Evolutionary conservation across 2,797 vertebrate species (phyloP), one percentile per base, ranked within the genome.

Genomic region (Danio aesculapii): DNA sequence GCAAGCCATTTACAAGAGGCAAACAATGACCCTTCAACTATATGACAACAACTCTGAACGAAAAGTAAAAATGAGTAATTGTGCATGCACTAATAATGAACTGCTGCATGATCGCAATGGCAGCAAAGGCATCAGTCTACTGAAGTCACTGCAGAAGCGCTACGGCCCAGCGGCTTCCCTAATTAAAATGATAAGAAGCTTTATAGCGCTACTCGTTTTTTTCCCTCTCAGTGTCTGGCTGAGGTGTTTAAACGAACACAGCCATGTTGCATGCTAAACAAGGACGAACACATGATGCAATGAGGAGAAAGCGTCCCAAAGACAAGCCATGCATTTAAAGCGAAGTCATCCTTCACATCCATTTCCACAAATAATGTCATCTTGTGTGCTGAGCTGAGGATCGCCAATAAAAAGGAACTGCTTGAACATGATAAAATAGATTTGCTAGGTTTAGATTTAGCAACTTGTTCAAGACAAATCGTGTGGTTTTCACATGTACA

Each of bases 111-210:
- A 88, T 84, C 82, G 44, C 73, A 73, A 53, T 19, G 39, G 58
- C 83, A 91, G 91, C 87, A 84, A 90, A 87, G 82, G 84, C 79
- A 86, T 90, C 89, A 90, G 91, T 89, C 89, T 91, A 87, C 58
- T 88, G 91, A 91, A 91, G 92, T 92, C 87, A 91, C 86, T 83
- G 91, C 84, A 89, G 88, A 91, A 89, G 89, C 89, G 93, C 93
- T 93, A 93, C 90, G 92, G 92, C 88, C 92, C 89, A 94, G 92
- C 91, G 90, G 89, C 90, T 94, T 93, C 92, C 91, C 92, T 94
- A 94, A 95, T 95, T 95, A 94, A 95, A 95, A 92, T 91, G 93
- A 94, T 94, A 94, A 94, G 94, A 92, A 92, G 92, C 90, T 92
- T 94, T 92, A 93, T 91, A 93, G 92, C 91, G 86, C 91, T 91